phyloP scores from a whole-genome alignment of 2,113 vertebrate species.

The Chamaea fasciata region DNA sequence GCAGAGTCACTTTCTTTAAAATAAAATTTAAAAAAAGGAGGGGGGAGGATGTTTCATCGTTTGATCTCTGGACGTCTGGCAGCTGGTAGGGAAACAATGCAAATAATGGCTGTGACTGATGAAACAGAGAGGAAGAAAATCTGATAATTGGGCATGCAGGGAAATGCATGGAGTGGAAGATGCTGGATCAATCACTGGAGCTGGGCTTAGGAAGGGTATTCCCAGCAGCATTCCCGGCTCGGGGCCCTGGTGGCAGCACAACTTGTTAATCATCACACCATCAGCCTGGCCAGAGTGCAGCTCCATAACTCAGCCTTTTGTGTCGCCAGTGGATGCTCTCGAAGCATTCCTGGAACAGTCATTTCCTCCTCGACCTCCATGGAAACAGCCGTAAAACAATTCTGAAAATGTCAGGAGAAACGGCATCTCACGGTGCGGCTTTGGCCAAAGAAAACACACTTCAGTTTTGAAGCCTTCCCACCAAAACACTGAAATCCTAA shows the following conservation, averaged over 20 bases:
- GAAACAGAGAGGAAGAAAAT: not conserved
- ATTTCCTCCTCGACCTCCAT: conserved; percentile 73
- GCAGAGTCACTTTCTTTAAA: not conserved
- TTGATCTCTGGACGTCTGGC: conserved; percentile 2
- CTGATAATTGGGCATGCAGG: not conserved
- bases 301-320: conserved; percentile 48
- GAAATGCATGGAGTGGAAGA: not conserved
- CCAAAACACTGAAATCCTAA: conserved; percentile 62
- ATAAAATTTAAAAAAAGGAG: not conserved
- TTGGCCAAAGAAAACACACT: conserved; percentile 75
- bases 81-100: not conserved
- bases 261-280: conserved; percentile 68
- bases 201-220: not conserved
- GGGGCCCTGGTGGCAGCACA: conserved; percentile 29
- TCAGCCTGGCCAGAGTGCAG: conserved; percentile 25
- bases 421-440: conserved; percentile 58
- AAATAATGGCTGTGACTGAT: not conserved
- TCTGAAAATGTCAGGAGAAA: conserved; percentile 72
- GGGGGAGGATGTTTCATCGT: not conserved
- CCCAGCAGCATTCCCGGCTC: conserved; percentile 40
- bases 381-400: conserved; percentile 73
- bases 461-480: conserved; percentile 66
- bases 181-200: not conserved
- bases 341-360: conserved; percentile 69
- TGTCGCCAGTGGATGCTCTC: conserved; percentile 55